Evolutionary conservation across 1,140 invertebrate genomes (phyloP), one percentile per base, ranked within the genome.

Genomic region (Heliconius hewitsoni): DNA sequence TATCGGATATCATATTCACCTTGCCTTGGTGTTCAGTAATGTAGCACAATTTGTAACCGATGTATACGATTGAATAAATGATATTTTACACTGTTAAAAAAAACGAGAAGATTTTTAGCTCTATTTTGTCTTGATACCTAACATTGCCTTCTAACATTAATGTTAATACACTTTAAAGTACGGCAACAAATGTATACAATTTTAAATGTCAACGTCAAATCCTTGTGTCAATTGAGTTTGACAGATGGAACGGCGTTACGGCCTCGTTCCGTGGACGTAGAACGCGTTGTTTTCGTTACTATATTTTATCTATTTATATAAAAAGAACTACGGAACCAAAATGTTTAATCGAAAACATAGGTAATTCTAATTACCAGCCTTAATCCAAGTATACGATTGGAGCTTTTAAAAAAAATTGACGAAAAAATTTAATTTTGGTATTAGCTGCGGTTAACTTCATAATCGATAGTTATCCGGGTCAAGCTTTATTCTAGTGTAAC

Each of bases 41-140:
- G 88, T 93, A 93, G 93, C 93, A 94, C 93, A 94, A 94, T 90
- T 90, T 92, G 93, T 91, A 94, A 94, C 92, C 93, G 85, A 94
- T 92, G 93, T 94, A 94, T 94, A 94, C 93, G 93, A 94, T 86
- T 77, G 91, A 87, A 85, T 84, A 90, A 92, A 93, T 91, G 84
- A 92, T 94, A 94, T 94, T 94, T 93, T 94, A 94, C 91, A 91
- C 89, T 94, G 92, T 94, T 94, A 84, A 93, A 89, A 71, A 57
- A 66, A 82, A 82, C 90, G 86, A 92, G 89, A 87, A 93, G 90
- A 93, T 92, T 93, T 92, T 92, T 91, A 93, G 88, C 85, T 93
- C 85, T 93, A 93, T 93, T 90, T 93, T 92, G 87, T 91, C 89
- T 90, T 86, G 84, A 91, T 89, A 91, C 88, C 89, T 90, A 87